Conservation (phyloP, 92 coral and sea anemone species). For the Paragorgia papillata region DNA sequence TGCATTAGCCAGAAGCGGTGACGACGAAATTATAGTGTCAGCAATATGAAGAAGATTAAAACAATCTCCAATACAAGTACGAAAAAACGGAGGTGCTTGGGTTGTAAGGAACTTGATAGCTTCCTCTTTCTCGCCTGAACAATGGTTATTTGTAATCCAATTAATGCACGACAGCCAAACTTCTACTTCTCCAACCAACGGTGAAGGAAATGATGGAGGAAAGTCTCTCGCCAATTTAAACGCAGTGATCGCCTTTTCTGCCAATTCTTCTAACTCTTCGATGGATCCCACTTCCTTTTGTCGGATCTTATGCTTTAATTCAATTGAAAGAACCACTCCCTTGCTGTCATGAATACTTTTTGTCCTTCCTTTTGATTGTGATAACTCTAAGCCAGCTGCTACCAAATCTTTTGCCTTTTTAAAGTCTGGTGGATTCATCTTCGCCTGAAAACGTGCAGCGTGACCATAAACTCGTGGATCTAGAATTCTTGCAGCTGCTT, state of each 20-base stretch:
- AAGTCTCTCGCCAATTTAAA: slow-evolving; percentile 66
- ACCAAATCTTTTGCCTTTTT: slow-evolving; percentile 65
- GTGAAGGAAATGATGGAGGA: slow-evolving; percentile 77
- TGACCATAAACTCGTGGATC: slow-evolving; percentile 64
- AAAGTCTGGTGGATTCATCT: slow-evolving; percentile 62
- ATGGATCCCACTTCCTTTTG: slow-evolving; percentile 45
- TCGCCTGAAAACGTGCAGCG: slow-evolving; percentile 81
- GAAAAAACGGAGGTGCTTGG: slow-evolving; percentile 72
- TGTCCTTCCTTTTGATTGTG: slow-evolving; percentile 37
- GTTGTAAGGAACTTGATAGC: slow-evolving; percentile 61
- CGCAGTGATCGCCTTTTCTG: slow-evolving; percentile 57
- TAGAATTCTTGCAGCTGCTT: slow-evolving; percentile 67
- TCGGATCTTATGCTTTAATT: slow-evolving; percentile 40
- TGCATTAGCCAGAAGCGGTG: slow-evolving; percentile 60
- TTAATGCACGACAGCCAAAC: slow-evolving; percentile 78
- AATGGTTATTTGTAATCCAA: slow-evolving; percentile 69
- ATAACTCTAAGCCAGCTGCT: slow-evolving; percentile 56
- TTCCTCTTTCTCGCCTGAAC: slow-evolving; percentile 61
- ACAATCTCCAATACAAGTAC: slow-evolving; percentile 73
- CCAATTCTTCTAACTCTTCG: slow-evolving; percentile 48
- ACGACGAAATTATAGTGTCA: slow-evolving; percentile 66
- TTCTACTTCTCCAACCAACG: slow-evolving; percentile 81
- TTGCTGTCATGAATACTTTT: slow-evolving; percentile 63
- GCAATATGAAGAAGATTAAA: slow-evolving; percentile 73
- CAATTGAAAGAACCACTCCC: slow-evolving; percentile 60